These are phyloP conservation scores for Pterois miles DNA, from an alignment of 2,797 vertebrate genomes.

Conservation along the genomic window DNA sequence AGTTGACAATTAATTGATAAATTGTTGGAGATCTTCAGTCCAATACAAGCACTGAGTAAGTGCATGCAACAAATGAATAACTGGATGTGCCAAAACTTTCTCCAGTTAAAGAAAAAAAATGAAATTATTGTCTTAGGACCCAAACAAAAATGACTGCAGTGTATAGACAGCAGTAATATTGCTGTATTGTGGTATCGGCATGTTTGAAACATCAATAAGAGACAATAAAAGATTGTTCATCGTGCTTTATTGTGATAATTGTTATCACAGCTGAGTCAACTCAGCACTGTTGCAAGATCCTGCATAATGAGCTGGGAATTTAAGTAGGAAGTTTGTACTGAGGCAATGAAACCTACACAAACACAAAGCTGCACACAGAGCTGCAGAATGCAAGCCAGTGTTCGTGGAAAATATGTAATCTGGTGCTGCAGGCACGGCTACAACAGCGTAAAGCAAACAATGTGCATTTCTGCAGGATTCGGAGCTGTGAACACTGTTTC, in stretches of 20 bases:
- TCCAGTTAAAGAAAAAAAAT: too few species aligned
- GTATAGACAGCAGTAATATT: neutral
- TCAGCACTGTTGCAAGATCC: neutral
- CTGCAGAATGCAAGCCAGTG: neutral
- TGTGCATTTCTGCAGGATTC: neutral
- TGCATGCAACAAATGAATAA: too few species aligned
- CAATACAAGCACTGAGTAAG: too few species aligned
- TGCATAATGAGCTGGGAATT: neutral
- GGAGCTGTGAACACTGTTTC: neutral
- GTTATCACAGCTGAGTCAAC: neutral
- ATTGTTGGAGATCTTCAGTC: too few species aligned
- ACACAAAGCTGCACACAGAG: neutral
- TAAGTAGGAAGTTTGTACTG: neutral
- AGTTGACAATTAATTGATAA: too few species aligned
- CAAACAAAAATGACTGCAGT: neutral
- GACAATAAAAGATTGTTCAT: neutral
- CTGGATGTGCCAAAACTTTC: too few species aligned
- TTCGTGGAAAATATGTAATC: neutral
- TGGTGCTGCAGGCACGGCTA: neutral
- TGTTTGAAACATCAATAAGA: neutral
- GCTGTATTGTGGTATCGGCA: neutral
- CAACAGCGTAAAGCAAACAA: neutral
- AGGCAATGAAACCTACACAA: neutral
- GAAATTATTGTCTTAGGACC: neutral
- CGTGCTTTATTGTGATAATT: neutral